Evolutionary conservation across 2,797 vertebrate genomes (phyloP).

Genomic region (Chiroxiphia lanceolata): DNA sequence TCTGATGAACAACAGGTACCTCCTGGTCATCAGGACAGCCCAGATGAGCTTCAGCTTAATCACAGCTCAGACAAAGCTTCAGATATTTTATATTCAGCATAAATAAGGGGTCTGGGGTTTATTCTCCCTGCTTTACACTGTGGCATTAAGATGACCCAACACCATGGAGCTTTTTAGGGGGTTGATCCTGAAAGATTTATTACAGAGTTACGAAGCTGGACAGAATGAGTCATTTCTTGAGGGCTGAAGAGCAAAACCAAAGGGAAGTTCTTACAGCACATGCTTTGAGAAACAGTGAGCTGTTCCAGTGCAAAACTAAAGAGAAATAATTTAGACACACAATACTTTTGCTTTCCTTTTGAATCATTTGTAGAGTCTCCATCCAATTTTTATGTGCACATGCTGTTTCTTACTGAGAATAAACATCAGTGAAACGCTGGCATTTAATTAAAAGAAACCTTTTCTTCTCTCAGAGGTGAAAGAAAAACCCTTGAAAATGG

Average conservation of each 20-base stretch:
- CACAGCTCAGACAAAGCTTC: neutral
- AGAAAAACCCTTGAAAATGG: neutral
- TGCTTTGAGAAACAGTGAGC: neutral
- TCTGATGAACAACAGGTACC: neutral
- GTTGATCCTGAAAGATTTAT: neutral
- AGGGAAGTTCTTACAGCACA: neutral
- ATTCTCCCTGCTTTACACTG: neutral
- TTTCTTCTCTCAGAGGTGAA: neutral
- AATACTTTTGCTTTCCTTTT: neutral
- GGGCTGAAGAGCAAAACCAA: neutral
- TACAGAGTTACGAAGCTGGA: neutral
- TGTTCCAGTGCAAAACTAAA: neutral
- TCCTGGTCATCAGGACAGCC: neutral
- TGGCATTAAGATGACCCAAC: neutral
- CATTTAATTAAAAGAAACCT: neutral
- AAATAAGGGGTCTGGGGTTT: neutral
- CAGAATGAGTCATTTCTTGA: neutral
- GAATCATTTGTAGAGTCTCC: neutral
- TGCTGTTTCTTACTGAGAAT: neutral
- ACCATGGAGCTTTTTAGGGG: neutral
- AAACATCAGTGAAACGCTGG: neutral
- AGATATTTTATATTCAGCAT: neutral
- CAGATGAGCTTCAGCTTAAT: neutral
- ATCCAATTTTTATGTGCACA: accelerated
- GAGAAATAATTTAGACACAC: neutral